These are phyloP conservation scores for Caenorhabditis inopinata DNA, from an alignment of 1,140 invertebrate species.

Conservation along the genomic window DNA sequence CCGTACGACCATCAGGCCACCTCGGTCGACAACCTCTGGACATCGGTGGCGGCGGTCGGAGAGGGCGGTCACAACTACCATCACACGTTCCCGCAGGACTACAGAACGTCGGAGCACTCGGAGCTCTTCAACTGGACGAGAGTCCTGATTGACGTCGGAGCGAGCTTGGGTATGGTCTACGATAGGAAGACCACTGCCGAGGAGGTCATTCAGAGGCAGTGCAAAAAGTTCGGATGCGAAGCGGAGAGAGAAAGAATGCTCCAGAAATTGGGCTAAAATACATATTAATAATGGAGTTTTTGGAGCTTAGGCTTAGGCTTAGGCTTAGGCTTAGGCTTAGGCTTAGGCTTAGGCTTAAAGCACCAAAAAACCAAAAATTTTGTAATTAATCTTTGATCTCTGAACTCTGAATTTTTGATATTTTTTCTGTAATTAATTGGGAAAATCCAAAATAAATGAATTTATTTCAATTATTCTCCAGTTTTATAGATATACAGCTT, in stretches of 20 bases:
- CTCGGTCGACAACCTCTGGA: constrained; percentile 68
- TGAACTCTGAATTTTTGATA: no score
- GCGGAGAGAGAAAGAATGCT: background rate
- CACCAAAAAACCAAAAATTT: no score
- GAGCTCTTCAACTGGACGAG: constrained; percentile 80
- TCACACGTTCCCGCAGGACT: constrained; percentile 87
- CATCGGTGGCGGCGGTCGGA: constrained; percentile 35
- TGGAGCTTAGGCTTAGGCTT: no score
- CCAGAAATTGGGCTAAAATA: background rate
- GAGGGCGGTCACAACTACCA: constrained; percentile 84
- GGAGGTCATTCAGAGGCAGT: constrained; percentile 54
- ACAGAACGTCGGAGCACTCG: constrained; percentile 80
- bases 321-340: no score
- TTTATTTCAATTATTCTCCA: no score
- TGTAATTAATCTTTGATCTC: no score
- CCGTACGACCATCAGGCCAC: constrained; percentile 81
- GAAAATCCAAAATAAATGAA: no score
- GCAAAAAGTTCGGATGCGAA: background rate
- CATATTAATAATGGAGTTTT: no score
- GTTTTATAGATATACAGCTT: no score
- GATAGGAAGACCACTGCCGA: constrained; percentile 74
- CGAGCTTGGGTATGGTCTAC: constrained; percentile 80
- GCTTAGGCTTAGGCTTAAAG: no score
- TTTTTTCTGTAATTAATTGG: no score
- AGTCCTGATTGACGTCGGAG: constrained; percentile 78